Evolutionary conservation across 2,113 vertebrate genomes (phyloP).

Genomic region (Thomomys bottae): DNA sequence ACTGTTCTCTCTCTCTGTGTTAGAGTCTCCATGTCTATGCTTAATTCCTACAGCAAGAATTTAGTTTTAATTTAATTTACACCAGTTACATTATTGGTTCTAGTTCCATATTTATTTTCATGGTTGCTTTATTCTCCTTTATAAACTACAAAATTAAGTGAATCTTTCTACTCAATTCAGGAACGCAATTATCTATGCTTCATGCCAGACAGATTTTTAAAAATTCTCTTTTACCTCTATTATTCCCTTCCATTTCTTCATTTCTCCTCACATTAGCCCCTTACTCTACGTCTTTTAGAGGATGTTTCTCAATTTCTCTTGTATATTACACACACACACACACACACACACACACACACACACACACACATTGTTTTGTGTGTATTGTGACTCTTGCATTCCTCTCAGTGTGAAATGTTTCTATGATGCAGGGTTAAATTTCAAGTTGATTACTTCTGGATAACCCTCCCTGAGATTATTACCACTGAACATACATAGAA

Average conservation of each 20-base stretch:
- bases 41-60: neutral
- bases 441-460: neutral
- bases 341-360: neutral
- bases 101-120: neutral
- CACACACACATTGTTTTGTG: neutral
- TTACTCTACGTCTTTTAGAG: neutral
- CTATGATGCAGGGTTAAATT: too few species aligned
- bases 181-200: neutral
- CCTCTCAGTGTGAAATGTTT: too few species aligned
- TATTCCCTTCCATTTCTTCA: neutral
- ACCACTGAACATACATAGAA: neutral
- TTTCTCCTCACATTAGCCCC: neutral
- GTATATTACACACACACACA: neutral
- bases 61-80: neutral
- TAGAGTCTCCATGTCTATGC: neutral
- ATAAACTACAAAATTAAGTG: neutral
- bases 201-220: neutral
- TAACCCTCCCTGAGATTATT: neutral
- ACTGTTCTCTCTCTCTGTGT: neutral
- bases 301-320: neutral
- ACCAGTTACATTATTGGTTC: neutral
- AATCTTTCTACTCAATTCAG: neutral
- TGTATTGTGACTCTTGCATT: neutral
- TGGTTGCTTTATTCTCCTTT: neutral
- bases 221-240: neutral